phyloP scores from a whole-genome alignment of 2,113 vertebrate genomes.

The Pollimyrus isidori region DNA sequence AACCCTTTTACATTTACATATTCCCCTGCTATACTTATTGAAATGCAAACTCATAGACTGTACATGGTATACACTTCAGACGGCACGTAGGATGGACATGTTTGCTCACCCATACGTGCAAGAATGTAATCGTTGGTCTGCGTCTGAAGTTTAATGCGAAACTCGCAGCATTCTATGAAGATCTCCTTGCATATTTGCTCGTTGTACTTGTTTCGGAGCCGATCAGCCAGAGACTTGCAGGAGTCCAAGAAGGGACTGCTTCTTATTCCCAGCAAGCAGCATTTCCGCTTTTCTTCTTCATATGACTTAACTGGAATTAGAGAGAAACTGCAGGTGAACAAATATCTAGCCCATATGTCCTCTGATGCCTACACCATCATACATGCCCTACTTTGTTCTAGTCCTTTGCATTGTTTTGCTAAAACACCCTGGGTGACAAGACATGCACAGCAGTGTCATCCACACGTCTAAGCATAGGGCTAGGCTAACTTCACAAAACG shows the following conservation, averaged over 20 bases:
- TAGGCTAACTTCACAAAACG: background rate
- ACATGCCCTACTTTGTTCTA: background rate
- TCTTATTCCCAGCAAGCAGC: conserved; percentile 42
- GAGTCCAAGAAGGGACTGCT: conserved; percentile 39
- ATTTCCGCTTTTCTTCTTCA: background rate
- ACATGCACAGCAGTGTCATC: background rate
- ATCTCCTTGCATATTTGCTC: conserved; percentile 33
- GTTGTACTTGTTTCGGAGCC: accelerated
- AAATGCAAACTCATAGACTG: background rate
- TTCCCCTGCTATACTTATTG: background rate
- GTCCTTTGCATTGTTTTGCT: background rate
- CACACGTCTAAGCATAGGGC: background rate
- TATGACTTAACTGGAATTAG: conserved; percentile 7
- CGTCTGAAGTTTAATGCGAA: conserved; percentile 25
- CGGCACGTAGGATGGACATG: background rate
- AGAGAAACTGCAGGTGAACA: background rate
- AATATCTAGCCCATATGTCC: background rate
- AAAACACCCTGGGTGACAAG: background rate
- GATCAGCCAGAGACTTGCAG: conserved; percentile 49
- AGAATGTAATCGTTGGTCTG: conserved; percentile 31
- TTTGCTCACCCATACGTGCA: conserved; percentile 66
- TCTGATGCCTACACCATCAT: background rate
- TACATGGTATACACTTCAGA: background rate
- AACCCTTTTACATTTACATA: background rate
- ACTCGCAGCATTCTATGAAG: conserved; percentile 65